These are phyloP conservation scores for Hydractinia echinata DNA, from an alignment of 30 jellyfish, hydroid and myxozoan genomes.

Conservation along the genomic window DNA sequence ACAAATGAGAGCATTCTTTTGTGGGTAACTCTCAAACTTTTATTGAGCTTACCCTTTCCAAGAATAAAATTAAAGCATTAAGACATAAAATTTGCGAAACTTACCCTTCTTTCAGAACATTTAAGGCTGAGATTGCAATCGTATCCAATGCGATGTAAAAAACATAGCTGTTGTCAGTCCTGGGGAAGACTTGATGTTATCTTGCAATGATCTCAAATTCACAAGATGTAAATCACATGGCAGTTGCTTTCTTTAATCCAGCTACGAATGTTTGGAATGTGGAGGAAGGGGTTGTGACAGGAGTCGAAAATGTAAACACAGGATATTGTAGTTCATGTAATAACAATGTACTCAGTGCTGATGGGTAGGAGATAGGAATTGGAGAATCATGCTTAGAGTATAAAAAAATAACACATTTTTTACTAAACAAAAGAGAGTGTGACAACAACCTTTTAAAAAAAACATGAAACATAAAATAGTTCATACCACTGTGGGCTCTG, in stretches of 20 bases:
- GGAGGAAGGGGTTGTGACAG: constrained; percentile 23
- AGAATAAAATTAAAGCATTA: neutral
- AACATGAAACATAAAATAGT: neutral
- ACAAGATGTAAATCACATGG: constrained; percentile 84
- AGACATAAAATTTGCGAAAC: neutral
- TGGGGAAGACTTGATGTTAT: constrained; percentile 42
- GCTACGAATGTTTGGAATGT: constrained; percentile 22
- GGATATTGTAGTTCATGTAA: constrained; percentile 72
- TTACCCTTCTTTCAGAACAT: constrained; percentile 66
- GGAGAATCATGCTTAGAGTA: constrained; percentile 22
- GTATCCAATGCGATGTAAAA: constrained; percentile 67
- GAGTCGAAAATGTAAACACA: constrained; percentile 41
- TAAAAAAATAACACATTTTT: neutral
- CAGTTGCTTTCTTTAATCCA: constrained; percentile 66
- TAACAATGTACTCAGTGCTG: constrained; percentile 53
- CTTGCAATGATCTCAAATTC: constrained; percentile 59
- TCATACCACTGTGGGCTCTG: neutral
- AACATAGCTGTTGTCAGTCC: constrained; percentile 55
- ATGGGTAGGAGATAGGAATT: constrained; percentile 76
- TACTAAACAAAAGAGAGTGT: neutral
- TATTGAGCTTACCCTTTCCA: no score
- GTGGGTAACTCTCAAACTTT: no score
- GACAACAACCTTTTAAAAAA: neutral
- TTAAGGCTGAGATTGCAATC: constrained; percentile 60
- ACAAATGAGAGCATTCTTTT: no score